phyloP scores from a whole-genome alignment of 1,140 invertebrate genomes.

The Pogonomyrmex californicus region DNA sequence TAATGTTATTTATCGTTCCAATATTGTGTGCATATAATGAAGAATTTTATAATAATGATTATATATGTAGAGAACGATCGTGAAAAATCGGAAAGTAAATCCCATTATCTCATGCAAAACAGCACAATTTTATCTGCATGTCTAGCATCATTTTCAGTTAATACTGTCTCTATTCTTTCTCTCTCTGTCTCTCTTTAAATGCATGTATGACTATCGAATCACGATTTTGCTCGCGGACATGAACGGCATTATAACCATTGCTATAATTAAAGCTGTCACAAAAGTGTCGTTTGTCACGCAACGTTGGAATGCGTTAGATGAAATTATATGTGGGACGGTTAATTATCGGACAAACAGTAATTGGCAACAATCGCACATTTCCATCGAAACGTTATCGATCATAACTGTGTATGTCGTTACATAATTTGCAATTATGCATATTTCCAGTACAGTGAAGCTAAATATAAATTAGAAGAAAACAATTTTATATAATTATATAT shows the following conservation, averaged over 20 bases:
- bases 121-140: not conserved
- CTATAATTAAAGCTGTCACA: constrained; percentile 39
- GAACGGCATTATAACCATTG: constrained; percentile 17
- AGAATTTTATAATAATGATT: not conserved
- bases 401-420: constrained; percentile 28
- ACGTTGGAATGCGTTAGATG: constrained; percentile 69
- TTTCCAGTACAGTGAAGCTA: constrained; percentile 6
- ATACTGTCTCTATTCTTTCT: not conserved
- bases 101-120: constrained; percentile 47
- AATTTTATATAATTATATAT: not conserved
- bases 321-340: constrained; percentile 68
- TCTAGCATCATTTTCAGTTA: constrained; percentile 4
- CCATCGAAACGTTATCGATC: constrained; percentile 37
- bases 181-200: not conserved
- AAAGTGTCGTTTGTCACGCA: constrained; percentile 49
- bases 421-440: constrained; percentile 43
- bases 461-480: not conserved
- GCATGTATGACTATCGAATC: constrained; percentile 13
- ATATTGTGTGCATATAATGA: not conserved
- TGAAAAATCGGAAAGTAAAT: constrained; percentile 28
- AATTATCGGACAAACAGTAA: constrained; percentile 72
- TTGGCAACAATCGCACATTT: constrained; percentile 56
- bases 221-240: constrained; percentile 6
- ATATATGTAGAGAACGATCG: not conserved
- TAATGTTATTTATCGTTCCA: not conserved